Evolutionary conservation across 2,113 vertebrate genomes (phyloP).

Genomic region (Vulpes vulpes): DNA sequence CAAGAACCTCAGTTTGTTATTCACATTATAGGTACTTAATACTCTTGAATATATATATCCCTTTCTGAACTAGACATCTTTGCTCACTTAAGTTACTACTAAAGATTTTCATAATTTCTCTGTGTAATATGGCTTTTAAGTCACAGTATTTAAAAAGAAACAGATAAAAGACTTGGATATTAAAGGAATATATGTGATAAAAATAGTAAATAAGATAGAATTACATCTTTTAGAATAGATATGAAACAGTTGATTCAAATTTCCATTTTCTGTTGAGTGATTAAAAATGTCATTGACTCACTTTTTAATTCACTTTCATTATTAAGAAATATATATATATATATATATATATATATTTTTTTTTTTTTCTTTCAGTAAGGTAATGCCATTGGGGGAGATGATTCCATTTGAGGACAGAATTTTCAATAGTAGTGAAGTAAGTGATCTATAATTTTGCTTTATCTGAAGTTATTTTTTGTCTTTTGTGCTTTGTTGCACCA

Average conservation of each 20-base stretch:
- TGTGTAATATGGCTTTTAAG: background rate
- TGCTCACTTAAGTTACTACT: background rate
- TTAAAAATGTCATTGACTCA: constrained; percentile 48
- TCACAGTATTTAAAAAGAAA: constrained; percentile 52
- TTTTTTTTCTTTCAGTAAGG: constrained; percentile 30
- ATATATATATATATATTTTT: background rate
- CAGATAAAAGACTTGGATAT: background rate
- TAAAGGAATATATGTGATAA: constrained; percentile 25
- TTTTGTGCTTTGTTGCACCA: background rate
- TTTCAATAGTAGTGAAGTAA: background rate
- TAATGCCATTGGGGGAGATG: background rate
- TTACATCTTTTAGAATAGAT: background rate
- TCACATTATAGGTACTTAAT: background rate
- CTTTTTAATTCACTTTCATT: constrained; percentile 50
- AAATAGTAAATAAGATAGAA: constrained; percentile 10
- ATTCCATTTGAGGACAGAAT: background rate
- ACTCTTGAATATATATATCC: background rate
- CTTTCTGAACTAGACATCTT: background rate
- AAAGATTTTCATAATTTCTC: constrained; percentile 6
- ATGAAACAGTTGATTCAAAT: constrained; percentile 39
- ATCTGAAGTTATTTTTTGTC: background rate
- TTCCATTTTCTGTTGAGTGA: background rate
- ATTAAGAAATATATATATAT: background rate
- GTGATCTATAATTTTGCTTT: constrained; percentile 32
- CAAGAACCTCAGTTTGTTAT: background rate